Base-by-base conservation (phyloP, 2,888 invertebrate species). In the Pseudanteris insignis region DNA sequence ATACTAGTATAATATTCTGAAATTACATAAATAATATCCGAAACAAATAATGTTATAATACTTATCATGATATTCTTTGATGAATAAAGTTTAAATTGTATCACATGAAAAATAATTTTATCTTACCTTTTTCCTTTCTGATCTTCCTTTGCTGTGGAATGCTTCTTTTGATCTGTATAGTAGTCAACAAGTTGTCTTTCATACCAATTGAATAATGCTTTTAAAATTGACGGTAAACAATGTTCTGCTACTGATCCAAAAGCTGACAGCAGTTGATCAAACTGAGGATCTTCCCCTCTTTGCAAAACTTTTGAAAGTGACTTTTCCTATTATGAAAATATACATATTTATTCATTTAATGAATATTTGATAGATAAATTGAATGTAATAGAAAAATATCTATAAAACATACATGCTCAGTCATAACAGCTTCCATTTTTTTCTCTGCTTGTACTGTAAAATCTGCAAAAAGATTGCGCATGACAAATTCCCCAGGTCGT, bases 241-340 rank as follows among this genome's bases (percentile, higher is more conserved):
- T 98, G 96, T 78, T 99, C 99, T 0, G 97, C 95, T 2, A 96
- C 95, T 6, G 92, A 91, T 9, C 96, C 94, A 73, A 98, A 89
- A 0, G 96, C 92, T 40, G 89, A 90, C 34, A 97, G 82, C 29
- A 98, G 84, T 81, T 97, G 95, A 81, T 99, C 98, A 74, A 99
- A 91, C 68, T 95, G 92, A 5, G 89, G 83, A 82, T 99, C 98
- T 83, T 99, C 98, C 6, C 97, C 97, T 64, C 96, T 86, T 82
- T 97, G 97, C 47, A 99, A 81, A 1, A 94, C 88, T 84, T 98
- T 98, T 15, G 95, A 94, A 25, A 99, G 81, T n/a, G 93, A 90
- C 77, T 94, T 94, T 76, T 98, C 98, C 88, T 92, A 3, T 4
- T n/a, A n/a, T n/a, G n/a, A n/a, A 48, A 32, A 21, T 5, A 21